A percentile compares a stretch with the other conserved stretches of the same genome.
phyloP scores from a whole-genome alignment of 2,888 invertebrate genomes.

The Aleiodes testaceus region DNA sequence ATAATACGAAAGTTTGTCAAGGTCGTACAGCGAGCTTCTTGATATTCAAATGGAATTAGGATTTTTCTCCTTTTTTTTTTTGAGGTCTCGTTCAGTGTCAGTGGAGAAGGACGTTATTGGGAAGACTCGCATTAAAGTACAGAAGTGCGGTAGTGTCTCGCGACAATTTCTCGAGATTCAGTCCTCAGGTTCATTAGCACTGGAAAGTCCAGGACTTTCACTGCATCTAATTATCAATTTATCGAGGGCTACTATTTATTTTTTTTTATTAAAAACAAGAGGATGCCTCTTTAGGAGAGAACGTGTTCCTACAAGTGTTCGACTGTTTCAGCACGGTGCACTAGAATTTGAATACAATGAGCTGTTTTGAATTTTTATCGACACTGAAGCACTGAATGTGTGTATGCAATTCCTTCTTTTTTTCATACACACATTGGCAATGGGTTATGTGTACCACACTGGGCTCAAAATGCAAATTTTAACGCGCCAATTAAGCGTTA shows the following conservation, averaged over 20 bases:
- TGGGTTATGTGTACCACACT: conserved; percentile 25
- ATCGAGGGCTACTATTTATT: not conserved
- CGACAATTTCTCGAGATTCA: too few species aligned
- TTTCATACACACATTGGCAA: conserved; percentile 5
- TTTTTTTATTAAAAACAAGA: too few species aligned
- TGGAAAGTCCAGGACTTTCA: not conserved
- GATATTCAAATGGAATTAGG: conserved; percentile 3
- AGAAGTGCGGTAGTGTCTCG: too few species aligned
- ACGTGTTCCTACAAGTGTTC: conserved; percentile 32
- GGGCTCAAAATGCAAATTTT: conserved; percentile 58
- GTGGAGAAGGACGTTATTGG: too few species aligned
- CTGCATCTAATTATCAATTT: conserved; percentile 1
- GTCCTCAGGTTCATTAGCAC: not conserved
- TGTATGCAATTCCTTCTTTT: conserved; percentile 5
- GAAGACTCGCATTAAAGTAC: too few species aligned
- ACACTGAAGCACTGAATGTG: conserved; percentile 54
- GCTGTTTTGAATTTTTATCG: conserved; percentile 71
- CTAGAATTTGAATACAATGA: conserved; percentile 71
- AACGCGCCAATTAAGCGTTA: conserved; percentile 66
- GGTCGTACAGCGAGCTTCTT: not conserved
- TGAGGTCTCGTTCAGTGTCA: too few species aligned
- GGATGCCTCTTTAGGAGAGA: conserved; percentile 23
- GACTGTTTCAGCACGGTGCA: conserved; percentile 41
- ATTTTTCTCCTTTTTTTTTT: not conserved
- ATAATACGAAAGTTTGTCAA: conserved; percentile 26